Base-by-base conservation (phyloP, 2,797 vertebrate species). In the Telmatherina bonti region DNA sequence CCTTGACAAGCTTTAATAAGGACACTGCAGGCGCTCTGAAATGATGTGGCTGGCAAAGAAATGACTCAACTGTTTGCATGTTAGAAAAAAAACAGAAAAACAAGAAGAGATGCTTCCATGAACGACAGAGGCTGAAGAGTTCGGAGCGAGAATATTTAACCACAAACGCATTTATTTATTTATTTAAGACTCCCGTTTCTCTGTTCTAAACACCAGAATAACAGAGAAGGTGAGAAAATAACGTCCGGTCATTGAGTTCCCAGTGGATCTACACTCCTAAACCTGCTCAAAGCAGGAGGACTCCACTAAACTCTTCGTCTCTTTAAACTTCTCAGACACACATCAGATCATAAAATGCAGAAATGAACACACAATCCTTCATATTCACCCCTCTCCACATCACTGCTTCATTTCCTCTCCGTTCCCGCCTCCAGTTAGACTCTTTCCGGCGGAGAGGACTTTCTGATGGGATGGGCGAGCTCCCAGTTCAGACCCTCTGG, bases 1-100 rank as follows among this genome's bases (percentile, higher is more conserved):
- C n/a, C 20, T 36, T 58, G 45, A 69, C 26, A 59, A 63, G 58
- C 45, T 81, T 77, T 82, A 78, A 87, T 31, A 36, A 20, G 62
- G 36, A 69, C 62, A 33, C 38, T 24, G 13, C 33, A 53, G 35
- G n/a, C 1, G 0, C 52, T 26, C 18, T 64, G 75, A 56, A 58
- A 33, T 64, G 70, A 67, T 60, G 43, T 72, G 29, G 63, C 76
- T 10, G 6, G 33, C 66, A 41, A 81, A 35, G 35, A 52, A 33
- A 33, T 10, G 7, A 57, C 66, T 45, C 22, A 26, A 6, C 43
- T 61, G 15, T 65, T 26, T 54, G 33, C 43, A 47, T 18, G 22
- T 35, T 64, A 58, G 15, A n/a, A 29, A 63, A 55, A 70, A 64
- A 52, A 31, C 24, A 53, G 51, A 57, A 16, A 20, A 33, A 54